phyloP scores from a whole-genome alignment of 2,888 invertebrate species.

The Tholera decimalis region DNA sequence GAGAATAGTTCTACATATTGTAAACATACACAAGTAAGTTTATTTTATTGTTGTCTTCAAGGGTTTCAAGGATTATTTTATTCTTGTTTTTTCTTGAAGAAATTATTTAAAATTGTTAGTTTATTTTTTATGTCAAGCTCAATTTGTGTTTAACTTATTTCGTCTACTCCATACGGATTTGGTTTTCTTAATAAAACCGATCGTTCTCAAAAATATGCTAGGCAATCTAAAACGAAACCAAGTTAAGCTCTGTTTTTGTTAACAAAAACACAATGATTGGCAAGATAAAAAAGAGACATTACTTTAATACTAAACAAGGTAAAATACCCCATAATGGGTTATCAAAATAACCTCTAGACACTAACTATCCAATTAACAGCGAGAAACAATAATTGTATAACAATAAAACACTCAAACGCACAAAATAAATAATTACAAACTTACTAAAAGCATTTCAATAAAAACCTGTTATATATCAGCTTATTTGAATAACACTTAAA shows the following conservation, averaged over 20 bases:
- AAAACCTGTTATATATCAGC: conserved; percentile 34
- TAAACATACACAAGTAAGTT: too few relatives aligned
- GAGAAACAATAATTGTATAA: conserved; percentile 24
- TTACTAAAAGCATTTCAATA: conserved; percentile 44
- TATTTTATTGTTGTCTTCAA: too few relatives aligned
- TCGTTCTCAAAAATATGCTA: background rate
- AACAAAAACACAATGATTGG: background rate
- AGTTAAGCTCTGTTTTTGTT: too few relatives aligned
- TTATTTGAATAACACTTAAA: conserved; percentile 43
- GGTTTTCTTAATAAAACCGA: too few relatives aligned
- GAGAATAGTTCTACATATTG: background rate
- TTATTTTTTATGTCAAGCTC: too few relatives aligned
- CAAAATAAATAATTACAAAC: conserved; percentile 37
- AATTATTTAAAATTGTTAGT: too few relatives aligned
- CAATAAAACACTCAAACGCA: conserved; percentile 46
- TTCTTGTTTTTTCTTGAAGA: too few relatives aligned
- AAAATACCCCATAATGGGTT: background rate
- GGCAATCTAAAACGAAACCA: background rate
- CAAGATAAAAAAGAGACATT: background rate
- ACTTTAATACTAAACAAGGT: background rate
- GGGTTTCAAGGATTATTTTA: too few relatives aligned
- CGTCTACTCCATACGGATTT: too few relatives aligned
- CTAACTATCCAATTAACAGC: conserved; percentile 26
- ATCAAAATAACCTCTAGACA: conserved; percentile 2
- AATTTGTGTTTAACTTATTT: too few relatives aligned